Base-by-base conservation (phyloP, 2,797 vertebrate species). In the Fistularia tabacaria region DNA sequence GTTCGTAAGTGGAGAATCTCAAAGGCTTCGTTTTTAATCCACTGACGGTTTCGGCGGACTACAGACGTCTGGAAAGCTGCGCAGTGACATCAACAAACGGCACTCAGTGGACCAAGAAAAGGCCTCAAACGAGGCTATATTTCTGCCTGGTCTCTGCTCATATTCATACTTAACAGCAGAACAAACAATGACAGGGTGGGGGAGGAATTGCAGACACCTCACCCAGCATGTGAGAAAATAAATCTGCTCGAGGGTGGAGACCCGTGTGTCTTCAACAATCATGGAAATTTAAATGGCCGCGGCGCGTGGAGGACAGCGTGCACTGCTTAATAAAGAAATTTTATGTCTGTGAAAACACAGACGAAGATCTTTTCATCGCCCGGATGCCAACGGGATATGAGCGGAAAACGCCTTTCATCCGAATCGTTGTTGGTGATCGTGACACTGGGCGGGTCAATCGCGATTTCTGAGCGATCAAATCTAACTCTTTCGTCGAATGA, bases 191-290 rank as follows among this genome's bases (percentile, higher is more conserved):
- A 85, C 86, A 85, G 85, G 87, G 87, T 9, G 76, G 85, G 86
- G 85, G 86, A 89, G 86, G 86, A 85, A 85, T 87, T 85, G 83
- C 85, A 88, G 87, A 89, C 89, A 90, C 88, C 88, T 90, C 87
- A 88, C 89, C 86, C 88, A 81, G 83, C 87, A 89, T 87, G 87
- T 91, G 88, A 90, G 89, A 91, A 91, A 91, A 91, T 89, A 91
- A 90, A 91, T 88, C 81, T 80, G 79, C 79, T 83, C 69, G 51
- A 86, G 88, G 90, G 88, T 78, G 89, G 88, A 88, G 87, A 86
- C 72, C 74, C 75, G 79, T 79, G 85, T 85, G 84, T 91, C 87
- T 83, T 89, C 71, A 64, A 71, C 77, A 84, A 88, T 89, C 82
- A 85, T 86, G 87, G 87, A 90, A 79, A 89, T 83, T 81, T 88